A percentile compares a stretch with the other conserved stretches of the same genome.
Evolutionary conservation across 2,888 invertebrate species (phyloP).

Genomic region (Oscheius sp.): DNA sequence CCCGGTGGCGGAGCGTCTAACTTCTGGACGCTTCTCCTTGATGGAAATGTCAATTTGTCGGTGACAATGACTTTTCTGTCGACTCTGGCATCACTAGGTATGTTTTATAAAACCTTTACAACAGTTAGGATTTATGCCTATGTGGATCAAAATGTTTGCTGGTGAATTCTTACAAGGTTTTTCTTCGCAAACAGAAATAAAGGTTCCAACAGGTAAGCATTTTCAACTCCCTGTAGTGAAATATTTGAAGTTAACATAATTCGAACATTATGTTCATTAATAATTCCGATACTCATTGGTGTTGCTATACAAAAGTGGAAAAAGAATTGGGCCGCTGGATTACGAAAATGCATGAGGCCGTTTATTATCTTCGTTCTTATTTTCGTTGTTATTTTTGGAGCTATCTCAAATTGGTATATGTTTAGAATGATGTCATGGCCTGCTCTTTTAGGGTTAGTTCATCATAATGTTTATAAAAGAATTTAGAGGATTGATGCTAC

Average conservation of each 20-base stretch:
- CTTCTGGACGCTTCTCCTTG: constrained; percentile 90
- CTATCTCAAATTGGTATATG: constrained; percentile 73
- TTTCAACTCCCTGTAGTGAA: background rate
- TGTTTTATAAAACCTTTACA: no score
- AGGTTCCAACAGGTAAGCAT: constrained; percentile 40
- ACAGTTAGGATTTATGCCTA: constrained; percentile 74
- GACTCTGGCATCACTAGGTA: constrained; percentile 86
- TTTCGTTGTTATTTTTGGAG: constrained; percentile 72
- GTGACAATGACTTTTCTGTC: constrained; percentile 93
- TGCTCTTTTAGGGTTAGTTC: constrained; percentile 59
- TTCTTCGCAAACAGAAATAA: constrained; percentile 44
- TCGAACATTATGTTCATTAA: constrained; percentile 71
- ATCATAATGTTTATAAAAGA: background rate
- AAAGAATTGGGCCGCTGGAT: constrained; percentile 69
- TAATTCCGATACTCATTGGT: constrained; percentile 73
- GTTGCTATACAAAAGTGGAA: constrained; percentile 71
- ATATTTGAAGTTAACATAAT: constrained; percentile 37
- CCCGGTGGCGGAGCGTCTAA: constrained; percentile 86
- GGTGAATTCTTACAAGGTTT: constrained; percentile 65
- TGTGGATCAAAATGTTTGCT: constrained; percentile 74
- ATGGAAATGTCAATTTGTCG: constrained; percentile 90
- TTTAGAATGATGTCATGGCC: constrained; percentile 71
- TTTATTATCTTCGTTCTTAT: constrained; percentile 72
- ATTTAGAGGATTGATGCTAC: constrained; percentile 71
- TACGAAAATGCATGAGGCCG: constrained; percentile 70